Conservation (phyloP, 2,888 invertebrate species). For the Himalopsyche kuldschensis region DNA sequence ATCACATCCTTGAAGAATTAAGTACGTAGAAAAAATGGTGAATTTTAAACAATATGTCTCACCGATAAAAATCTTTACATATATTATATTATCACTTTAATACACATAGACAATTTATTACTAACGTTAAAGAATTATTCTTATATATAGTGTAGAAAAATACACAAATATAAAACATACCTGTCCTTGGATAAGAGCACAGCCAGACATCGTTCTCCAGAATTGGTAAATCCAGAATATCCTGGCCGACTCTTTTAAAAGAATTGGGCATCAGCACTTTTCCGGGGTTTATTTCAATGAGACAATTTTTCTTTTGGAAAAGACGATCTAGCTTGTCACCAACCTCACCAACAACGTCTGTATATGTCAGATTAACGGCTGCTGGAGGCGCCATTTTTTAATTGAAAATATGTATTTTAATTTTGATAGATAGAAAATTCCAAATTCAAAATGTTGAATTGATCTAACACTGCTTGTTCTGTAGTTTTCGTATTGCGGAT, state of each 20-base stretch:
- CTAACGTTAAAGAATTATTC: not conserved
- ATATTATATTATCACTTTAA: no score
- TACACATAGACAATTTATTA: no score
- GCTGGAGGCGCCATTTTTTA: constrained; percentile 49
- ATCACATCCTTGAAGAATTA: no score
- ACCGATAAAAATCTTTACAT: no score
- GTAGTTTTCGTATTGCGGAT: not conserved
- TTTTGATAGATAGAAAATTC: not conserved
- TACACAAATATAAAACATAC: constrained; percentile 55
- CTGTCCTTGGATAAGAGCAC: constrained; percentile 86
- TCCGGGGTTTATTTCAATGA: constrained; percentile 74
- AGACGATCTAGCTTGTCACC: constrained; percentile 65
- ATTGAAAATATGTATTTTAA: not conserved
- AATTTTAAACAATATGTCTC: no score
- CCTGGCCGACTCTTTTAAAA: constrained; percentile 68
- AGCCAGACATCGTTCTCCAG: constrained; percentile 81
- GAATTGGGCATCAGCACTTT: constrained; percentile 70
- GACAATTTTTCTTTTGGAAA: constrained; percentile 69
- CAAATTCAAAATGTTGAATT: not conserved
- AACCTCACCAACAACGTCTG: constrained; percentile 62
- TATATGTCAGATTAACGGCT: constrained; percentile 54
- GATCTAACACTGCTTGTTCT: not conserved
- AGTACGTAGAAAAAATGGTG: no score
- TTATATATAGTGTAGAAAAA: not conserved
- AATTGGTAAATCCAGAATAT: constrained; percentile 72